phyloP scores from a whole-genome alignment of 1,140 invertebrate species.

The Pectinophora gossypiella region DNA sequence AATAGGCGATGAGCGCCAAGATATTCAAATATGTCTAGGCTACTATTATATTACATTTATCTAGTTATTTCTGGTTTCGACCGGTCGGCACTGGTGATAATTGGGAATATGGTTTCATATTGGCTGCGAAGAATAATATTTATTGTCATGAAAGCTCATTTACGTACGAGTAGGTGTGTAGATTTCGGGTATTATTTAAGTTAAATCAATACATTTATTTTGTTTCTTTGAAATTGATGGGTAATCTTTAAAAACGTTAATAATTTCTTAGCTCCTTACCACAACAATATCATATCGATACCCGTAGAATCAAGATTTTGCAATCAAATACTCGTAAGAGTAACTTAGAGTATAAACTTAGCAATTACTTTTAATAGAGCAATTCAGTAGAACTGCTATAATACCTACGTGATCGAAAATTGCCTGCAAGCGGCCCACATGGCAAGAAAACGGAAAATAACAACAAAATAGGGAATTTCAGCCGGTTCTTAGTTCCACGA shows the following conservation, averaged over 20 bases:
- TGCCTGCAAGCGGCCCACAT: neutral
- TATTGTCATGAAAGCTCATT: no score
- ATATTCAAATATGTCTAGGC: conserved; percentile 73
- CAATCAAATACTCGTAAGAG: neutral
- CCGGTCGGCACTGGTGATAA: no score
- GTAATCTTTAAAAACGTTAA: no score
- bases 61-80: conserved; percentile 18
- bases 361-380: neutral
- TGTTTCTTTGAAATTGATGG: no score
- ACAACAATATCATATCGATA: no score
- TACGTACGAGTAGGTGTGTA: no score
- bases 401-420: conserved; percentile 1
- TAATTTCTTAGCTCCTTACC: no score
- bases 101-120: no score
- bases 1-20: conserved; percentile 65
- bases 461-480: conserved; percentile 9
- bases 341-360: neutral
- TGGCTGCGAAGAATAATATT: no score
- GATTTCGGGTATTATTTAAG: no score
- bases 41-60: conserved; percentile 62
- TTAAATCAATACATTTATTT: no score
- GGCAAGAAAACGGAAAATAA: conserved; percentile 5
- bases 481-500: conserved; percentile 12
- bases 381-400: neutral
- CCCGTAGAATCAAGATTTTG: no score